phyloP scores from a whole-genome alignment of 1,140 invertebrate genomes.

The Diorhabda sublineata region DNA sequence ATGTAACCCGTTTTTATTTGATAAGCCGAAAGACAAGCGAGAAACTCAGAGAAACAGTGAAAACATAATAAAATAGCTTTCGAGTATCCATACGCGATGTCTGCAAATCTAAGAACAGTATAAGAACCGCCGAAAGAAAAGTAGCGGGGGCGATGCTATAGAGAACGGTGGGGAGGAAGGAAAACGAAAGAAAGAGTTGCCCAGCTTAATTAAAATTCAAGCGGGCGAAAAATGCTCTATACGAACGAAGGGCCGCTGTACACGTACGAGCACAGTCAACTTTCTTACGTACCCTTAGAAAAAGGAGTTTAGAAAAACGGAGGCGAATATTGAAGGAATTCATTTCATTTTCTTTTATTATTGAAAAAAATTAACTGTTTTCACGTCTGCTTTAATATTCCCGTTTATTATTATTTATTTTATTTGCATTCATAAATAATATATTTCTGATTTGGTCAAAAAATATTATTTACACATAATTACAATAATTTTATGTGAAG shows the following conservation, averaged over 20 bases:
- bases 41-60: neutral
- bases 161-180: neutral
- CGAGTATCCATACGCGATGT: neutral
- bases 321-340: neutral
- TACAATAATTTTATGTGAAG: too few species aligned
- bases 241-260: slow-evolving; percentile 41
- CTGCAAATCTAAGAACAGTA: neutral
- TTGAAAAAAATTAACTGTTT: too few species aligned
- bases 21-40: too few species aligned
- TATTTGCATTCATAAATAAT: too few species aligned
- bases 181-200: slow-evolving; percentile 27
- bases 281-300: slow-evolving; percentile 37
- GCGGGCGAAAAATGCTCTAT: slow-evolving; percentile 38
- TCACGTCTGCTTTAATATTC: too few species aligned
- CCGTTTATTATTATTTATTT: too few species aligned
- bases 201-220: slow-evolving; percentile 42
- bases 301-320: neutral
- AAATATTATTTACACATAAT: too few species aligned
- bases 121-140: neutral
- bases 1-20: too few species aligned
- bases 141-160: neutral
- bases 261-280: slow-evolving; percentile 45
- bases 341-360: too few species aligned
- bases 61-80: neutral
- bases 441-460: too few species aligned